A percentile compares a stretch with the other conserved stretches of the same genome.
These are phyloP conservation scores for Rafetus swinhoei DNA, from an alignment of 2,113 vertebrate species.

Conservation along the genomic window DNA sequence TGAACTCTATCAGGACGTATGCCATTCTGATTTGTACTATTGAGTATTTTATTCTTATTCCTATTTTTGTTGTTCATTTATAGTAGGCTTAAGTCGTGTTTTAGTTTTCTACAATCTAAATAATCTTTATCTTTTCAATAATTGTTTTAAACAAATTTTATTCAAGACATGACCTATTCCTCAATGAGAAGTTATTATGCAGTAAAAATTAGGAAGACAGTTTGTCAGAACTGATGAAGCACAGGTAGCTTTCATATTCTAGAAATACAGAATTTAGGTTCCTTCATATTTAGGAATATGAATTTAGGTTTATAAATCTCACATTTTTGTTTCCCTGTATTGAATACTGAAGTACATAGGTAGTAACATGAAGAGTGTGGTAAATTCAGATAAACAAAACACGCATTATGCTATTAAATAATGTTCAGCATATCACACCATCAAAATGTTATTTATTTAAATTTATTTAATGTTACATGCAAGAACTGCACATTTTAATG, in stretches of 20 bases:
- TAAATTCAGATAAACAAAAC: neutral
- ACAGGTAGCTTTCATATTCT: rapidly evolving
- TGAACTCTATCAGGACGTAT: neutral
- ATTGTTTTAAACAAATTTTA: neutral
- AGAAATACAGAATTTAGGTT: neutral
- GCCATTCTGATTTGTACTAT: neutral
- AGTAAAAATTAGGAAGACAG: neutral
- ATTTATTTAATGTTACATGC: neutral
- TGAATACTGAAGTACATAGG: neutral
- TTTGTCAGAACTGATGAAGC: neutral
- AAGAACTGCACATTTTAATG: neutral
- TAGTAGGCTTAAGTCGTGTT: too few species aligned
- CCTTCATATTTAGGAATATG: neutral
- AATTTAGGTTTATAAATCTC: neutral
- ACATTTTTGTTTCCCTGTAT: neutral
- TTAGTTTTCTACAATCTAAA: neutral
- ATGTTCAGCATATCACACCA: too few species aligned
- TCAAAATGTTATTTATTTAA: neutral
- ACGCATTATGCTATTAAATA: neutral
- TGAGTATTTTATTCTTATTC: neutral
- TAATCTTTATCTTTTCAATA: too few species aligned
- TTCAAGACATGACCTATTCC: neutral
- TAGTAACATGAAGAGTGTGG: neutral
- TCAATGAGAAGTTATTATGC: neutral
- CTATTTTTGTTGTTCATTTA: neutral